Base-by-base conservation (phyloP, 2,797 vertebrate species). In the Eidolon dupreanum region DNA sequence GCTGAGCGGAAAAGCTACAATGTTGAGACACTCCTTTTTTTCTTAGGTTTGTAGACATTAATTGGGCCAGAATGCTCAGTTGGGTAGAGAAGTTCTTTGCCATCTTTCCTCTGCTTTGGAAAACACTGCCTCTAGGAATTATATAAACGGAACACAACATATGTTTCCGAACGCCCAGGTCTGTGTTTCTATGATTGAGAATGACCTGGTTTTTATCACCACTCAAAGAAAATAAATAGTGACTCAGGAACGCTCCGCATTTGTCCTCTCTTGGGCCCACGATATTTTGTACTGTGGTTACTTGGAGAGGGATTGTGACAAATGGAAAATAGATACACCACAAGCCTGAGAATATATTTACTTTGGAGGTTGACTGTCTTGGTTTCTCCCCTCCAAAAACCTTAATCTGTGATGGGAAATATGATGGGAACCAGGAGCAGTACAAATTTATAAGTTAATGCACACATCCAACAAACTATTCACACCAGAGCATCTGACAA, bases 231-330 rank as follows among this genome's bases (percentile, higher is more conserved):
- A 73, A 82, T 46, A 81, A 79, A 88, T 26, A 78, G 83, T 38
- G 93, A 87, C 89, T 89, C 94, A 31, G 74, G 71, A 86, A 51
- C 10, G 84, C 57, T 86, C 91, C 75, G 63, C 49, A 43, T 86
- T 95, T 94, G 85, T 93, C 95, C 84, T 92, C 95, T 95, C 82
- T 46, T 2, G 12, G 87, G 84, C 31, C 81, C 90, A 68, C 5
- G 19, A 22, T 79, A 68, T 90, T 96, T 87, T 86, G 26, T 94
- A 20, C 77, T 82, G 78, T 28, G 90, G 68, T 59, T 88, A 68
- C 96, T 94, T 79, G 85, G 94, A 96, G 96, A 94, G 78, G 66
- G 83, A 77, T 51, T 93, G 89, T 94, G 97, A 90, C 91, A 93
- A 88, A 85, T 71, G 73, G 71, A 90, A 95, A 92, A 20, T 31